A percentile compares a stretch with the other conserved stretches of the same genome.
These are phyloP conservation scores for Allygus modestus DNA, from an alignment of 2,888 invertebrate genomes.

Conservation along the genomic window DNA sequence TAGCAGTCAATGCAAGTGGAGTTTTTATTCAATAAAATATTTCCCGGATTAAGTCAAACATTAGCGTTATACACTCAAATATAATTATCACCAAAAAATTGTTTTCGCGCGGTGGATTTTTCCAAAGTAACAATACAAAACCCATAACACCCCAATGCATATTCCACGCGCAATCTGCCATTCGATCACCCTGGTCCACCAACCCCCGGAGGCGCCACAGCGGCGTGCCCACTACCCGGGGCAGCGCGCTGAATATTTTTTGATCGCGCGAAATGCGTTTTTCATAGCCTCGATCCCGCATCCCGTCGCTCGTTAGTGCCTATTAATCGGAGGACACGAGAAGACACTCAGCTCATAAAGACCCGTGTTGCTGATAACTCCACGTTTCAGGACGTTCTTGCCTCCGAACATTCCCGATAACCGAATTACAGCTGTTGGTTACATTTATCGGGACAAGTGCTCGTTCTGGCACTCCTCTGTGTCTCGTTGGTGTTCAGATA, in stretches of 20 bases:
- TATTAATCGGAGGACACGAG: constrained; percentile 36
- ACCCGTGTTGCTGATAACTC: not conserved
- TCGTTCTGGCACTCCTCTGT: not conserved
- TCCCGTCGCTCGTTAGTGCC: constrained; percentile 1
- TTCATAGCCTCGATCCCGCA: constrained; percentile 9
- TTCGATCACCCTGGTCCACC: too few relatives aligned
- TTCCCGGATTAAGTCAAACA: too few relatives aligned
- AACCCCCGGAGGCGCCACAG: too few relatives aligned
- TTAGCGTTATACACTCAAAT: too few relatives aligned
- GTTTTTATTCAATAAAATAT: too few relatives aligned
- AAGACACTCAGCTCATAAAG: constrained; percentile 47
- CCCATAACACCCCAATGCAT: too few relatives aligned
- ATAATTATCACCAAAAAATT: too few relatives aligned
- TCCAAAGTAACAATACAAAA: too few relatives aligned
- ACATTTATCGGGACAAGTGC: constrained; percentile 4
- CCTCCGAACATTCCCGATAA: constrained; percentile 13
- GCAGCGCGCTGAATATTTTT: constrained; percentile 14
- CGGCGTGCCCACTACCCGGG: not conserved
- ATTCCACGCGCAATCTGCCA: too few relatives aligned
- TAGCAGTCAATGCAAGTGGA: too few relatives aligned
- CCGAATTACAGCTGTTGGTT: constrained; percentile 14
- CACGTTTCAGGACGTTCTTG: constrained; percentile 9
- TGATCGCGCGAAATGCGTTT: constrained; percentile 44
- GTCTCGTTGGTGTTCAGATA: not conserved
- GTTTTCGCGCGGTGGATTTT: too few relatives aligned